Conservation (phyloP, 2,888 invertebrate species). For the Euzophera pinguis region DNA sequence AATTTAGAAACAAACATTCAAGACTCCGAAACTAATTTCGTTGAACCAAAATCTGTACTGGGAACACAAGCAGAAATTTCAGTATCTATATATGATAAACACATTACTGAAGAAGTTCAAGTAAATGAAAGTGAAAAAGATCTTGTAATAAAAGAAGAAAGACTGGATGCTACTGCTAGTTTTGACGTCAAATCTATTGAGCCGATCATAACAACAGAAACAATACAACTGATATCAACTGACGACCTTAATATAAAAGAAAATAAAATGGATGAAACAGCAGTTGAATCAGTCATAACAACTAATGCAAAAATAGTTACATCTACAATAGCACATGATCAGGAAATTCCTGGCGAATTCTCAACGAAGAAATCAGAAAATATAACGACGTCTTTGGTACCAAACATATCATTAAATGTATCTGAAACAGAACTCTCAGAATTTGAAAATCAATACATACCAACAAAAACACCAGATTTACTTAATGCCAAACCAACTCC, state of each 20-base stretch:
- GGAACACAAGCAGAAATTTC: slow-evolving; percentile 65
- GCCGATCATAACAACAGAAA: slow-evolving; percentile 80
- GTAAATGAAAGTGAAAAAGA: slow-evolving; percentile 84
- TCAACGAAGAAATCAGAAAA: slow-evolving; percentile 40
- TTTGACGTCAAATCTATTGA: slow-evolving; percentile 79
- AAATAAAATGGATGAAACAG: slow-evolving; percentile 56
- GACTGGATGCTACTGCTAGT: slow-evolving; percentile 77
- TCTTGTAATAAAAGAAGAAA: slow-evolving; percentile 71
- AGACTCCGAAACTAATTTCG: slow-evolving; percentile 80
- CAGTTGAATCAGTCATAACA: slow-evolving; percentile 74
- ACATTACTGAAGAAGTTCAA: slow-evolving; percentile 76
- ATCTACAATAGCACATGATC: slow-evolving; percentile 82
- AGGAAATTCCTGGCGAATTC: slow-evolving; percentile 72
- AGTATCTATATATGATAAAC: slow-evolving; percentile 80
- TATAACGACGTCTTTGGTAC: slow-evolving; percentile 71
- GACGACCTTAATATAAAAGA: slow-evolving; percentile 75
- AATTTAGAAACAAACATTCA: slow-evolving; percentile 78
- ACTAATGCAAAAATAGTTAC: slow-evolving; percentile 83
- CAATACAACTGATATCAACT: slow-evolving; percentile 57
- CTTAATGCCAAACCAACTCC: slow-evolving; percentile 41
- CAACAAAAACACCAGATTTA: slow-evolving; percentile 40
- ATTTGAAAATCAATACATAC: slow-evolving; percentile 79
- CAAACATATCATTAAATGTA: slow-evolving; percentile 81
- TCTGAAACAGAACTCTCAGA: slow-evolving; percentile 82
- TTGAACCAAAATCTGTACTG: slow-evolving; percentile 55